Percentiles rank a stretch among this genome's conserved stretches.
Evolutionary conservation across 37 sponge, comb jelly and placozoan genomes (phyloP).

Genomic region (Haliclona indistincta): DNA sequence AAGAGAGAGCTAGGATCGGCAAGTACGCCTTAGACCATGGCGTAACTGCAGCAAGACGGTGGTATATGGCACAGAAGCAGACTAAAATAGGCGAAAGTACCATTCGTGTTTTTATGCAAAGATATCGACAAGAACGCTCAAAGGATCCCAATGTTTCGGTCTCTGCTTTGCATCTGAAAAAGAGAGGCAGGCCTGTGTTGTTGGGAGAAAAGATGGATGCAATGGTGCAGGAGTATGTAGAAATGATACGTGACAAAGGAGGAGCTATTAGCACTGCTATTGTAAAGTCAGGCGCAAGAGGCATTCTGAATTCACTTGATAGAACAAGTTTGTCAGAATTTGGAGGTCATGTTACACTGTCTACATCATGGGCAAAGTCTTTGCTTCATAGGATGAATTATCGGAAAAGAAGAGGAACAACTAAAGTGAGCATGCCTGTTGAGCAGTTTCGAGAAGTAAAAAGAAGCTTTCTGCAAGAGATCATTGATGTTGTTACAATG

Average conservation of each 20-base stretch:
- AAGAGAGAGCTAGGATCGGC: conserved; percentile 5
- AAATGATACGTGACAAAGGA: conserved; percentile 30
- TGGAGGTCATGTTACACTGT: conserved; percentile 40
- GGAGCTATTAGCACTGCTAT: conserved; percentile 49
- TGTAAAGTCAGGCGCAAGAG: conserved; percentile 47
- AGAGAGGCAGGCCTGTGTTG: conserved; percentile 40
- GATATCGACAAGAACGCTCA: background rate
- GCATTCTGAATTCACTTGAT: conserved; percentile 26
- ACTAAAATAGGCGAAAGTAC: conserved; percentile 9
- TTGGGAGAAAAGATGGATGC: conserved; percentile 50
- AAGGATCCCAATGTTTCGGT: background rate
- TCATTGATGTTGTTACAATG: too few species aligned
- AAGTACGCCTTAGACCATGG: conserved; percentile 10
- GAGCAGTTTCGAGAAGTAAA: too few species aligned
- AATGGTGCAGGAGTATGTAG: conserved; percentile 26
- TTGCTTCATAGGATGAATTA: conserved; percentile 45
- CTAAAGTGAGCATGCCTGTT: too few species aligned
- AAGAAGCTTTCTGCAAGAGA: too few species aligned
- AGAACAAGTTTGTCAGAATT: conserved; percentile 32
- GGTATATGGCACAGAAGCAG: background rate
- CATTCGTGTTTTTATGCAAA: background rate
- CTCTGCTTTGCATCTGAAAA: conserved; percentile 7
- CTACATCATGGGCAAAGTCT: conserved; percentile 45
- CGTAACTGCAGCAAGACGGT: background rate
- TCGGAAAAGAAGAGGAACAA: conserved; percentile 50